Conservation (phyloP, 2,113 vertebrate genomes). For the Microcebus griseorufus region DNA sequence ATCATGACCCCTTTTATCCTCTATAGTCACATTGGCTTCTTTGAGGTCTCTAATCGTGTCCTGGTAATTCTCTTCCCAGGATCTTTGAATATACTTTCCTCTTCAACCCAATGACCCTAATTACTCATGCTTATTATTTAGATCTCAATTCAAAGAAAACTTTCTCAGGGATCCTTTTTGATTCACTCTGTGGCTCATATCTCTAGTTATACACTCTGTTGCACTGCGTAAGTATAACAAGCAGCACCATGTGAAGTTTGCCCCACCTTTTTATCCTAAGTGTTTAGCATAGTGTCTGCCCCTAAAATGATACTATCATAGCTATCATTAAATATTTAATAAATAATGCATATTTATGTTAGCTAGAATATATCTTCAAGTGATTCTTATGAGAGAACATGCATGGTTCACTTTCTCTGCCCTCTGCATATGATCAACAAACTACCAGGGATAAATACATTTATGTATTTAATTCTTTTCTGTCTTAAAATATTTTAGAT, state of each 20-base stretch:
- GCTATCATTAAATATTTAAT: neutral
- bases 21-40: neutral
- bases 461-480: neutral
- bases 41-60: neutral
- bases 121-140: neutral
- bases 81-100: neutral
- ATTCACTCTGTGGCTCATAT: neutral
- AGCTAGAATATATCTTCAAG: neutral
- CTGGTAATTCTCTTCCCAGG: neutral
- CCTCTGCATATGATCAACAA: neutral
- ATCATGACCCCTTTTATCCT: neutral
- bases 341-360: neutral
- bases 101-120: neutral
- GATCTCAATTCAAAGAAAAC: neutral
- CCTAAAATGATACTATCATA: neutral
- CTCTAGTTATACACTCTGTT: neutral
- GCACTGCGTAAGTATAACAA: neutral
- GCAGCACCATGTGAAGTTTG: neutral
- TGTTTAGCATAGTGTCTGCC: neutral
- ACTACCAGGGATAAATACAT: neutral
- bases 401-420: neutral
- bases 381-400: neutral
- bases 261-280: neutral
- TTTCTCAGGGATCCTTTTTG: neutral
- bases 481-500: neutral